A percentile compares a stretch with the other conserved stretches of the same genome.
Evolutionary conservation across 1,140 invertebrate genomes (phyloP).

Genomic region (Planococcus citri): DNA sequence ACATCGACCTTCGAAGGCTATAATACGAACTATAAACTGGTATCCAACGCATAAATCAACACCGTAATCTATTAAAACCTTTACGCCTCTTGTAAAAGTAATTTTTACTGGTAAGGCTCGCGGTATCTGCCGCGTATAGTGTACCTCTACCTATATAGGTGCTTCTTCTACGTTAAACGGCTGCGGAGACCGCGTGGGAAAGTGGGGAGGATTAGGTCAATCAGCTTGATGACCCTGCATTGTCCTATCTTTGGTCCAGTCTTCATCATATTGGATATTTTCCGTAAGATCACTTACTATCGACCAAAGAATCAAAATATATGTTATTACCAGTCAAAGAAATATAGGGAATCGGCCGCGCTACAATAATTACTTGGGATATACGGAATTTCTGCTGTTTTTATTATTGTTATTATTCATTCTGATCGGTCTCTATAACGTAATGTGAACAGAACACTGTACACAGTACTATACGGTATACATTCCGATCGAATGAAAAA

Average conservation of each 20-base stretch:
- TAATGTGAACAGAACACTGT: constrained; percentile 7
- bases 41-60: constrained; percentile 15
- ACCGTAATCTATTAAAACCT: constrained; percentile 17
- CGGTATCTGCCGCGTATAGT: too few relatives aligned
- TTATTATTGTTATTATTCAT: constrained; percentile 13
- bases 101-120: constrained; percentile 19
- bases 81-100: constrained; percentile 15
- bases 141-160: too few relatives aligned
- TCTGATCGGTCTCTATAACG: background rate
- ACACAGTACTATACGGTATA: too few relatives aligned
- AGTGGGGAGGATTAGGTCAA: constrained; percentile 19
- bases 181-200: constrained; percentile 15
- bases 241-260: constrained; percentile 14
- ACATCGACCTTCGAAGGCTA: constrained; percentile 15
- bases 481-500: background rate
- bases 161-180: constrained; percentile 12
- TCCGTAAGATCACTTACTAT: constrained; percentile 14
- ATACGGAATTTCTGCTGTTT: constrained; percentile 9
- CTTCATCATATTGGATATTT: constrained; percentile 3
- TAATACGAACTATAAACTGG: constrained; percentile 18
- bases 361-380: constrained; percentile 14
- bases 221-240: constrained; percentile 18
- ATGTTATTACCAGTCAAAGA: constrained; percentile 15
- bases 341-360: constrained; percentile 13
- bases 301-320: constrained; percentile 15